These are phyloP conservation scores for Myripristis murdjan DNA, from an alignment of 2,797 vertebrate species.

Conservation along the genomic window DNA sequence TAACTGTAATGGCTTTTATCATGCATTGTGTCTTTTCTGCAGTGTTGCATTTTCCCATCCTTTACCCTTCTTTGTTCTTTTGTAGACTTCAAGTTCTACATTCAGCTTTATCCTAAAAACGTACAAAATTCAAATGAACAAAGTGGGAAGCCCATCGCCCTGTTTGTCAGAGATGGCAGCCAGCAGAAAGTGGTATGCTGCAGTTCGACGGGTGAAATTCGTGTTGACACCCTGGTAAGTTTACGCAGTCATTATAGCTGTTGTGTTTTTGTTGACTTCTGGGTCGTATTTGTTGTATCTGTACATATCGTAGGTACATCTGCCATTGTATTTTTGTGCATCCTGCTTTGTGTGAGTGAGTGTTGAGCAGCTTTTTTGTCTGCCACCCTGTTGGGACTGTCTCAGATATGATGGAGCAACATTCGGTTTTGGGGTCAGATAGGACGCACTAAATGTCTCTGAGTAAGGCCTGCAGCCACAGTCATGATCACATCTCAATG, in stretches of 20 bases:
- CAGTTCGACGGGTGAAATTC: accelerated
- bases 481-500: no score
- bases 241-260: background rate
- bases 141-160: background rate
- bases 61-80: background rate
- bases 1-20: background rate
- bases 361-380: no score
- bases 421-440: no score
- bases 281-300: no score
- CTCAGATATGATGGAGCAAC: no score
- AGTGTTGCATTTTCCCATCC: background rate
- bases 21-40: background rate
- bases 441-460: no score
- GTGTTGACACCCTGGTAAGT: constrained; percentile 55
- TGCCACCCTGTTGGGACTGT: no score
- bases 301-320: no score
- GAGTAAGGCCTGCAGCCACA: no score
- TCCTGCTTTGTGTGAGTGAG: no score
- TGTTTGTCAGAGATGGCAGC: background rate
- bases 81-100: constrained; percentile 44
- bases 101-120: constrained; percentile 46
- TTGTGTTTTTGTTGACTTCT: no score
- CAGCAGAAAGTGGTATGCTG: constrained; percentile 50
- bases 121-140: accelerated
- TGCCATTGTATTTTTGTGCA: no score